Base-by-base conservation (phyloP, 1,140 invertebrate genomes). In the Branchinecta lindahli region DNA sequence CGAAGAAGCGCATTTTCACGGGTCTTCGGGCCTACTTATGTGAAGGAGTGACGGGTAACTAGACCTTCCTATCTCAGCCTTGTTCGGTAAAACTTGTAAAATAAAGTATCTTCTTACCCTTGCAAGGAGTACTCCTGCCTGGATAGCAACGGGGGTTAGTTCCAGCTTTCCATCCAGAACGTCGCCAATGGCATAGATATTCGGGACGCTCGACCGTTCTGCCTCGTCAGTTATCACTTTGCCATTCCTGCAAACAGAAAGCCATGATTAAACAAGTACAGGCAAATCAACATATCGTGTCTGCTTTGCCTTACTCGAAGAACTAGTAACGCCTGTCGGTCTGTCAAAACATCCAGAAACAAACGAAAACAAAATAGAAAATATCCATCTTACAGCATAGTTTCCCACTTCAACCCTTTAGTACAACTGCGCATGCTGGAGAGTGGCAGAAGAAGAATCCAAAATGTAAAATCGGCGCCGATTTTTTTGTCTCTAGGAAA, bases 131-230 rank as follows among this genome's bases (percentile, higher is more conserved):
- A 88, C 84, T 44, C 96, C 96, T 46, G 95, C 93, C 76, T 96
- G 88, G 75, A 98, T 94, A 15, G 96, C 96, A 1, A 98, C 94
- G 6, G 95, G 95, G 4, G 96, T 98, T n/a, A 99, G 81, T 81
- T 99, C 94, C 0, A 92, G 92, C 76, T 84, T 85, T 73, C 84
- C 87, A 75, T 92, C 85, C 70, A 96, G 82, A 74, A 98, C 90
- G 83, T 98, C 96, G 21, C 96, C 96, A 73, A 98, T 89, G 18
- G 94, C 95, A 80, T 85, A 94, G 69, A 98, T 88, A 79, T 97
- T 83, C 0, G 86, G 81, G 70, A 96, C 84, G 80, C 90, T 94
- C 0, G 91, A 94, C 76, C 90, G 85, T 79, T 97, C 94, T 45
- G 76, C 73, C 7, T 81, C 78, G 71, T 80, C 77, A 15, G 78